Percentiles rank a stretch among this genome's conserved stretches.
Evolutionary conservation across 2,888 invertebrate species (phyloP).

Genomic region (Eupithecia abbreviata): DNA sequence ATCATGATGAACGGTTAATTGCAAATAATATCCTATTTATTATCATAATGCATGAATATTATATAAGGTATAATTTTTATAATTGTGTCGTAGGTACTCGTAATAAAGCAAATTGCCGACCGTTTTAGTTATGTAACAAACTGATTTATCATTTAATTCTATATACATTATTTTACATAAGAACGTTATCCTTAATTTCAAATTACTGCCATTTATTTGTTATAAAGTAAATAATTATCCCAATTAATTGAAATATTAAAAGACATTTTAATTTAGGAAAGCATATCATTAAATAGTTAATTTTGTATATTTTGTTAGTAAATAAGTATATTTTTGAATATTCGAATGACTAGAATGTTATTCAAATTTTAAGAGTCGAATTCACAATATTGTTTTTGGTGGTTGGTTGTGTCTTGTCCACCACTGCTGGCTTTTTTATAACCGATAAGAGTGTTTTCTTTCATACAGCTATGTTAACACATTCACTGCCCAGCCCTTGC

Average conservation of each 20-base stretch:
- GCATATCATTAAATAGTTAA: constrained; percentile 24
- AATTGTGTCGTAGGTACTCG: background rate
- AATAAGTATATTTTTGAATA: background rate
- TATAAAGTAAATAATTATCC: background rate
- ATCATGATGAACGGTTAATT: background rate
- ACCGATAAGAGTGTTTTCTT: background rate
- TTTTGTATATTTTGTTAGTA: constrained; percentile 3
- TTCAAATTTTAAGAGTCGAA: background rate
- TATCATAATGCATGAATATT: constrained; percentile 1
- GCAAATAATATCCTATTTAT: background rate
- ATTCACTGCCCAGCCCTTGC: background rate
- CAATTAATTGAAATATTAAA: constrained; percentile 5
- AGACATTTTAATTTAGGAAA: constrained; percentile 25
- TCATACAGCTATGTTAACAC: background rate
- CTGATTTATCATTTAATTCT: background rate
- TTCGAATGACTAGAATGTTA: background rate
- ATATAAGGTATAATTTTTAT: background rate
- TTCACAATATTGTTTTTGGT: background rate
- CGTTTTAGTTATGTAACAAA: background rate
- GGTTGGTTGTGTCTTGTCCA: background rate
- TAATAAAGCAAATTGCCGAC: background rate
- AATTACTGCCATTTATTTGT: constrained; percentile 16
- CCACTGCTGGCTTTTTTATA: background rate
- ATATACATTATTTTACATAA: background rate
- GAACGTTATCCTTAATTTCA: no score